A percentile compares a stretch with the other conserved stretches of the same genome.
phyloP scores from a whole-genome alignment of 2,113 vertebrate species.

The Vanacampus margaritifer region DNA sequence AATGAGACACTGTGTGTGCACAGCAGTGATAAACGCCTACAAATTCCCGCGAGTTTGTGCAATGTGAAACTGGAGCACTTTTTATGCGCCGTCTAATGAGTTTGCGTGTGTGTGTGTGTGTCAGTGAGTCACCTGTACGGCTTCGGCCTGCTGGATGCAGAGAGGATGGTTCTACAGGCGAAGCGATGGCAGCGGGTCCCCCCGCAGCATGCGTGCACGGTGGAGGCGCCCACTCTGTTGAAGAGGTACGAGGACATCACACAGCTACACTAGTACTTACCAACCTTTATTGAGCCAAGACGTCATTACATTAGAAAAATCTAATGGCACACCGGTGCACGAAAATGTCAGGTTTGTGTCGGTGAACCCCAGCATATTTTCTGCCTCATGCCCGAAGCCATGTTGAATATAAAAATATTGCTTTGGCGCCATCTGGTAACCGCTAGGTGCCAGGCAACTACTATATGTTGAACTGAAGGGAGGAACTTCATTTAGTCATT shows the following conservation, averaged over 20 bases:
- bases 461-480: too few species aligned
- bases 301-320: too few species aligned
- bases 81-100: conserved; percentile 35
- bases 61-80: conserved; percentile 37
- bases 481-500: too few species aligned
- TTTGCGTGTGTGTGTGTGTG: conserved; percentile 12
- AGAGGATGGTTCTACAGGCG: conserved; percentile 91
- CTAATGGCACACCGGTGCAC: too few species aligned
- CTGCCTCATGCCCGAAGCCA: conserved; percentile 22
- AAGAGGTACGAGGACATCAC: conserved; percentile 77
- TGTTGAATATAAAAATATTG: too few species aligned
- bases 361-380: conserved; percentile 20
- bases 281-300: conserved; percentile 4
- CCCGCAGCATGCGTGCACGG: conserved; percentile 85
- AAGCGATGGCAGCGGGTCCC: conserved; percentile 89
- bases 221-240: conserved; percentile 77
- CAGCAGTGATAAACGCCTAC: conserved; percentile 47
- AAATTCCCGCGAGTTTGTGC: conserved; percentile 38
- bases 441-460: too few species aligned
- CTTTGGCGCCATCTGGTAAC: too few species aligned
- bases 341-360: too few species aligned
- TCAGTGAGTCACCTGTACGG: conserved; percentile 96
- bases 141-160: conserved; percentile 95
- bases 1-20: conserved; percentile 51
- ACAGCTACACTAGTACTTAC: conserved; percentile 21